Percentiles rank a stretch among this genome's conserved stretches.
Evolutionary conservation across 1,140 invertebrate species (phyloP).

Genomic region (Marisa cornuarietis): DNA sequence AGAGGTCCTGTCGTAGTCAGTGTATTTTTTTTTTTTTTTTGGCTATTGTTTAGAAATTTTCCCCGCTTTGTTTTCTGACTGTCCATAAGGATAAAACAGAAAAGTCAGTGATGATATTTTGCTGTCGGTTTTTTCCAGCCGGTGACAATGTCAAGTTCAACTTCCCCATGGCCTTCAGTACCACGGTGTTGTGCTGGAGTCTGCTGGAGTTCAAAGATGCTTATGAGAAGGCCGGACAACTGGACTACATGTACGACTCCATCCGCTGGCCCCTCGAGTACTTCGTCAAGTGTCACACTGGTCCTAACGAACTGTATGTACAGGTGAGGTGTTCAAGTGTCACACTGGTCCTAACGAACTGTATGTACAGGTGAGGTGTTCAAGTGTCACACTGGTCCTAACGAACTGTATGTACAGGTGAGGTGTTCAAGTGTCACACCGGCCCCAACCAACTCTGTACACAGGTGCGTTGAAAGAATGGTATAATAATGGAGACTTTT

Average conservation of each 20-base stretch:
- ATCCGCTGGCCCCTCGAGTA: conserved; percentile 72
- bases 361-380: conserved; percentile 44
- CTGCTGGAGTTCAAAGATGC: conserved; percentile 70
- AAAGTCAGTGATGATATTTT: background rate
- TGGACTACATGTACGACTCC: conserved; percentile 64
- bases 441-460: conserved; percentile 37
- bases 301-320: conserved; percentile 37
- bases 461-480: conserved; percentile 33
- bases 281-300: conserved; percentile 68
- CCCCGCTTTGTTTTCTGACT: no score
- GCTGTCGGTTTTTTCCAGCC: conserved; percentile 43
- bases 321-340: no score
- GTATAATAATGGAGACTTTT: no score
- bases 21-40: no score
- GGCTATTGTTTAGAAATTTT: no score
- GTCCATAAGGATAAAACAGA: no score
- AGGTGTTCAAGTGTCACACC: background rate
- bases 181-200: conserved; percentile 73
- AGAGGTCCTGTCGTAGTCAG: no score
- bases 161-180: conserved; percentile 73
- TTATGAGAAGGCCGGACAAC: conserved; percentile 67
- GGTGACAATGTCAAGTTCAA: conserved; percentile 77
- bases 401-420: conserved; percentile 50
- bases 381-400: conserved; percentile 4
- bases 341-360: conserved; percentile 34